Conservation (phyloP, 2,797 vertebrate genomes). For the Knipowitschia caucasica region DNA sequence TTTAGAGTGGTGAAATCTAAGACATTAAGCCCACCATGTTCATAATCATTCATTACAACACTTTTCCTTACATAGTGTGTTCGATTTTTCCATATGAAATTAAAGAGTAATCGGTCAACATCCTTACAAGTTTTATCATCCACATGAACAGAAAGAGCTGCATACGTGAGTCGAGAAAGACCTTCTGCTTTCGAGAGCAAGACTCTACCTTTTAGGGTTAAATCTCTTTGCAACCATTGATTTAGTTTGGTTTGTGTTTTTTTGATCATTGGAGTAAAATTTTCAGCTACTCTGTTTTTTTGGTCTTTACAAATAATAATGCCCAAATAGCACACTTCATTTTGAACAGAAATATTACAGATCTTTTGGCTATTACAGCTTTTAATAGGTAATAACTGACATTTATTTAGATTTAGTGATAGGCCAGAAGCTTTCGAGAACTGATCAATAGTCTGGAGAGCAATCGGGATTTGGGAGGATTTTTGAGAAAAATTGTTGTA, state of each 20-base stretch:
- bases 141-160: too few species aligned
- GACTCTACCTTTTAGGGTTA: too few species aligned
- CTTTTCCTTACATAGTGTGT: too few species aligned
- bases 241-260: background rate
- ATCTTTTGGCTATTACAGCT: background rate
- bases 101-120: too few species aligned
- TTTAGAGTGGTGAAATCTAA: background rate
- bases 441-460: too few species aligned
- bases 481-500: background rate
- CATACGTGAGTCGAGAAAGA: too few species aligned
- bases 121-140: too few species aligned
- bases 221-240: background rate
- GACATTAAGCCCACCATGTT: background rate
- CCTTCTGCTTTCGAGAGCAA: too few species aligned
- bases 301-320: background rate
- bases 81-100: too few species aligned
- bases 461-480: background rate
- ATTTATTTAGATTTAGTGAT: background rate
- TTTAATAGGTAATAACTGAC: background rate
- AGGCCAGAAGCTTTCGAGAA: background rate
- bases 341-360: background rate
- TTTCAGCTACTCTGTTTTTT: background rate
- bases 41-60: too few species aligned
- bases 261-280: background rate
- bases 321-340: too few species aligned